These are phyloP conservation scores for Melanotaenia maccullochi DNA, from an alignment of 2,797 vertebrate species.

Conservation along the genomic window DNA sequence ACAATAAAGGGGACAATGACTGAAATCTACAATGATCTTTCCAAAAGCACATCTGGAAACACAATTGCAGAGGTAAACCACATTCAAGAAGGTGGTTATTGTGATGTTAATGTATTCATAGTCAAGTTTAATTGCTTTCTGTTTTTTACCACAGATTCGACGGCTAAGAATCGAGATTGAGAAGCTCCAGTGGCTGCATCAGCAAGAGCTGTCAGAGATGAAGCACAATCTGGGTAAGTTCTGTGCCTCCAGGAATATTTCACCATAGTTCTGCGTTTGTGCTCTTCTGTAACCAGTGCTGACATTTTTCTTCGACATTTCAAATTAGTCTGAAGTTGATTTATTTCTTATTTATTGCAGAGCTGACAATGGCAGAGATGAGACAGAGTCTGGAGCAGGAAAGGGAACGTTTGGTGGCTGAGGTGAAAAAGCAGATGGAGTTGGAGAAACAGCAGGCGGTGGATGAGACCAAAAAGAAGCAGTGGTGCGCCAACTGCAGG, in stretches of 20 bases:
- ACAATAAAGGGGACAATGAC: conserved; percentile 99
- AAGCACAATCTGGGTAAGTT: conserved; percentile 94
- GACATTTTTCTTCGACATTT: neutral
- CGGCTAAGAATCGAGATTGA: conserved; percentile 97
- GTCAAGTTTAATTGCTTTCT: neutral
- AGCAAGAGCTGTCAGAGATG: conserved; percentile 97
- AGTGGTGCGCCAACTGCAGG: conserved; percentile 98
- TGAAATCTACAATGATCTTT: conserved; percentile 98
- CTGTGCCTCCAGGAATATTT: neutral
- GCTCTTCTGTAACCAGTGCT: neutral
- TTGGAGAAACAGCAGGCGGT: conserved; percentile 94
- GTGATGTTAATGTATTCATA: neutral
- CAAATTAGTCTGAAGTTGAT: neutral
- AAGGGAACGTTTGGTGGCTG: conserved; percentile 91
- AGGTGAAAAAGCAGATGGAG: conserved; percentile 96
- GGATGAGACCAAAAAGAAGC: conserved; percentile 98
- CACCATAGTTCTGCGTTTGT: neutral
- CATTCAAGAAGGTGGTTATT: neutral
- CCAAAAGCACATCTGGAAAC: conserved; percentile 95
- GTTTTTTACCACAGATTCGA: conserved; percentile 85
- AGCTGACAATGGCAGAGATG: conserved; percentile 99
- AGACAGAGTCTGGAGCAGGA: conserved; percentile 98
- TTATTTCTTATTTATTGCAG: conserved; percentile 69
- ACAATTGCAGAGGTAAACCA: conserved; percentile 92
- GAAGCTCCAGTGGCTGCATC: conserved; percentile 97